Base-by-base conservation (phyloP, 2,113 vertebrate genomes). In the Rhipidura dahli region DNA sequence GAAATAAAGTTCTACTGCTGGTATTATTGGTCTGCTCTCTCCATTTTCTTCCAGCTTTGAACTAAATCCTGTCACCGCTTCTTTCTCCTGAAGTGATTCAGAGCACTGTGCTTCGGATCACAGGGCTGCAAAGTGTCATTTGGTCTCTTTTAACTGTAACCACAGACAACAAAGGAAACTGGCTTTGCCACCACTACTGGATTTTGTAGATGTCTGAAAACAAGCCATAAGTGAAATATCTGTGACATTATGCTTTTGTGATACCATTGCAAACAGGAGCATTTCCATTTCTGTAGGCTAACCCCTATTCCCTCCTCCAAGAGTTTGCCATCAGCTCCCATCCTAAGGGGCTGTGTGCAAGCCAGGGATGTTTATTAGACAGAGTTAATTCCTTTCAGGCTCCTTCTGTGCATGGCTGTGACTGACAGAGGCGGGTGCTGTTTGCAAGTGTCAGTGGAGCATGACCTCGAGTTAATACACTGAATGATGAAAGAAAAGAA, bases 401-500 rank as follows among this genome's bases (percentile, higher is more conserved):
- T 91, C 69, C 87, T 81, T 90, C 79, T 95, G 4, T 94, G 66
- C 35, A 3, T 60, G 85, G 75, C 90, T 96, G 75, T 95, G 96
- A 95, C 88, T 95, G 95, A 96, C 93, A 94, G 89, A 91, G 76
- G 81, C 14, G 45, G 79, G 89, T 94, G 81, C 95, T 97, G 91
- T 94, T 96, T 96, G 78, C 94, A 94, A 94, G 96, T 96, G 94
- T 90, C 95, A 94, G 45, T 65, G 57, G 92, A 96, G 94, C 93
- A 85, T 95, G 94, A 97, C 97, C 97, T 94, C 81, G 2, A 95
- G 94, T 94, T 95, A 96, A 95, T 94, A 92, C 56, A 68, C 2
- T 91, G 96, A 94, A 95, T 80, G 94, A 97, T 91, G 90, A 96
- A 87, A 96, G 95, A 80, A 96, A 95, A 87, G 78, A 81, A 93